Evolutionary conservation across 2,888 invertebrate species (phyloP).

Genomic region (Seladonia tumulorum): DNA sequence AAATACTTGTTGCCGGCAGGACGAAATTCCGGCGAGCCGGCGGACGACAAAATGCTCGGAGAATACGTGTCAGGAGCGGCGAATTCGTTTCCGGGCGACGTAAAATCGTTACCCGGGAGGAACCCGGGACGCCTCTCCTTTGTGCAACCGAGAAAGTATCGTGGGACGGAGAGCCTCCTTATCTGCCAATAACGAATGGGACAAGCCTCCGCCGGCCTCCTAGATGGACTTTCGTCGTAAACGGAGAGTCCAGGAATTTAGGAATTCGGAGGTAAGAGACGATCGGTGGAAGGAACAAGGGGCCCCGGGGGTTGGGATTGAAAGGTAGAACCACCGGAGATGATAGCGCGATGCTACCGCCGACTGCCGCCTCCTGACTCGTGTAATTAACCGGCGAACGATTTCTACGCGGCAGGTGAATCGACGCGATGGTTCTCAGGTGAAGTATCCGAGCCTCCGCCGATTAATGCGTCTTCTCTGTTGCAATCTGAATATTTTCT

Average conservation of each 20-base stretch:
- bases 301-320: constrained; percentile 33
- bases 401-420: constrained; percentile 73
- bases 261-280: constrained; percentile 57
- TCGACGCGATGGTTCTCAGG: constrained; percentile 66
- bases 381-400: constrained; percentile 77
- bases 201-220: constrained; percentile 47
- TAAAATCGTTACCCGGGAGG: not conserved
- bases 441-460: not conserved
- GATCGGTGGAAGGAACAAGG: not conserved
- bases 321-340: constrained; percentile 60
- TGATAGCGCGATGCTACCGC: constrained; percentile 58
- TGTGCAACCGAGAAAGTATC: not conserved
- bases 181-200: constrained; percentile 61
- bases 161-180: constrained; percentile 36
- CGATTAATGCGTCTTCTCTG: constrained; percentile 7
- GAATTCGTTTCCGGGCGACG: constrained; percentile 2
- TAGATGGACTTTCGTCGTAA: constrained; percentile 71
- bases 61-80: not conserved
- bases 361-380: constrained; percentile 40
- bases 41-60: not conserved
- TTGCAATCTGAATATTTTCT: not conserved
- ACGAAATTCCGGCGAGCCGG: constrained; percentile 1
- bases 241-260: constrained; percentile 54
- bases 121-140: not conserved
- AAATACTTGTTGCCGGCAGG: constrained; percentile 25